A percentile compares a stretch with the other conserved stretches of the same genome.
Conservation (phyloP, 2,797 vertebrate genomes). For the Anableps anableps region DNA sequence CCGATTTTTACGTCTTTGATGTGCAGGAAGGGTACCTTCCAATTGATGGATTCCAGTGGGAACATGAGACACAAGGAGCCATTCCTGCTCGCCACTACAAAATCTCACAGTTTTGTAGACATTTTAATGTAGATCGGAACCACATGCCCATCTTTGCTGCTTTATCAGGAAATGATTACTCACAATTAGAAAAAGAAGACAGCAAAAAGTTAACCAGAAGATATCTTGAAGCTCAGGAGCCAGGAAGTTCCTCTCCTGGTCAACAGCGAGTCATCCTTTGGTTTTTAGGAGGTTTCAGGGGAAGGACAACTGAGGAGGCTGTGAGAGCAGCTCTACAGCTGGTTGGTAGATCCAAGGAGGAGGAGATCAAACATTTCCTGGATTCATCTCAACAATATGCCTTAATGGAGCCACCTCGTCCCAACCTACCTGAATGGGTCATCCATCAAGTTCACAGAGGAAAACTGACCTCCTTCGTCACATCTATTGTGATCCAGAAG, state of each 20-base stretch:
- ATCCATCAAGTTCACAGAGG: accelerated
- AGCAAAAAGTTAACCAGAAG: neutral
- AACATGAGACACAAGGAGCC: neutral
- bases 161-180: conserved; percentile 14
- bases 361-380: neutral
- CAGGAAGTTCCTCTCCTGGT: neutral
- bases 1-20: conserved; percentile 23
- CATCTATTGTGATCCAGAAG: neutral
- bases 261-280: neutral
- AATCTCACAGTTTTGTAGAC: neutral
- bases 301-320: neutral
- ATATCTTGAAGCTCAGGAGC: neutral
- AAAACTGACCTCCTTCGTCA: conserved; percentile 3
- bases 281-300: neutral
- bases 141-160: conserved; percentile 17
- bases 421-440: neutral
- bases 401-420: neutral
- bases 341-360: neutral
- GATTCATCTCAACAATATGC: neutral
- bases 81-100: conserved; percentile 11
- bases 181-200: neutral
- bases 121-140: neutral
- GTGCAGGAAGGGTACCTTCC: neutral
- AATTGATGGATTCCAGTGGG: neutral
- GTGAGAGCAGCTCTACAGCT: neutral